Percentiles rank a stretch among this genome's conserved stretches.
phyloP scores from a whole-genome alignment of 2,797 vertebrate species.

The Helicolenus hilgendorfi region DNA sequence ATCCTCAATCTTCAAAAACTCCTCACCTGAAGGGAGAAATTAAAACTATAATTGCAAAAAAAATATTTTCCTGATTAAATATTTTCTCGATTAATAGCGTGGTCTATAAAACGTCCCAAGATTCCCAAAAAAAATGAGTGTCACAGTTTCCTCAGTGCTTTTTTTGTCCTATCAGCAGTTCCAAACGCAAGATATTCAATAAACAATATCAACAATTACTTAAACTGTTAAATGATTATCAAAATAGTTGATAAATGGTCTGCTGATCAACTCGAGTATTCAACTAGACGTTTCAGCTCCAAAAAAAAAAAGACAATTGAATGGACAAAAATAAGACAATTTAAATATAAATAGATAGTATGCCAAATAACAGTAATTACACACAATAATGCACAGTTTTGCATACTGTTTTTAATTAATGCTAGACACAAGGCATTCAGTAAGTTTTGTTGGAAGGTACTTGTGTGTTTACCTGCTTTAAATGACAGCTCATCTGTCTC shows the following conservation, averaged over 20 bases:
- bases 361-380: not conserved
- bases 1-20: constrained; percentile 91
- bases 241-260: not conserved
- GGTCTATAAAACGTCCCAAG: not conserved
- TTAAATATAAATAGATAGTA: not conserved
- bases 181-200: not conserved
- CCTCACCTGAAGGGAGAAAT: constrained; percentile 82
- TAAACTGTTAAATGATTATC: not conserved
- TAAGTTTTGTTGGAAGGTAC: not conserved
- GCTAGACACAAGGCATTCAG: not conserved
- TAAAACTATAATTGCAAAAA: too few species aligned
- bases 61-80: not conserved
- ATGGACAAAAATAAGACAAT: not conserved
- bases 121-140: not conserved
- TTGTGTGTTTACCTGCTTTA: constrained; percentile 85
- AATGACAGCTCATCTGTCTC: constrained; percentile 91
- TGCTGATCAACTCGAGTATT: not conserved
- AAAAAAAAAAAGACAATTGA: not conserved
- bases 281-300: not conserved
- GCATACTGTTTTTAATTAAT: not conserved
- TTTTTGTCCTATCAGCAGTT: not conserved
- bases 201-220: too few species aligned
- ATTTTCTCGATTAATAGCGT: too few species aligned
- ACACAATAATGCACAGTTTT: not conserved
- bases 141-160: not conserved